Evolutionary conservation across 2,113 vertebrate genomes (phyloP).

Genomic region (Shinisaurus crocodilurus): DNA sequence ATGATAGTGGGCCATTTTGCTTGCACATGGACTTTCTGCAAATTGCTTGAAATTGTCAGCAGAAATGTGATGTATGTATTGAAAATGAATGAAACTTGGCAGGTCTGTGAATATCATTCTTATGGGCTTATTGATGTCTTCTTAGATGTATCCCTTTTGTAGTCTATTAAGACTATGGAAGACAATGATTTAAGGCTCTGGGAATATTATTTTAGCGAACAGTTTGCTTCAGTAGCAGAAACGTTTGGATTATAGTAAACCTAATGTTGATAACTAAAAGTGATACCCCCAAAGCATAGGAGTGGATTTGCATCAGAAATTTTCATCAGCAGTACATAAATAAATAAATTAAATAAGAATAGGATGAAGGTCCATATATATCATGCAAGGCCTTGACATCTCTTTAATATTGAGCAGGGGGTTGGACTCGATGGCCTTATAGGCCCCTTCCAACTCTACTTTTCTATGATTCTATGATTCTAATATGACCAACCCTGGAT

Average conservation of each 20-base stretch:
- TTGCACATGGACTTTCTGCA: constrained; percentile 7
- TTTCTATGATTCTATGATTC: neutral
- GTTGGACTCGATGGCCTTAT: no score
- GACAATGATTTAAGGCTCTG: constrained; percentile 14
- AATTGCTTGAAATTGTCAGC: constrained; percentile 36
- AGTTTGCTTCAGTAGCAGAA: neutral
- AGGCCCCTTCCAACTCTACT: no score
- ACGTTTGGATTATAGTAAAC: neutral
- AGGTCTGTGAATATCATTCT: constrained; percentile 30
- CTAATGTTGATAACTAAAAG: neutral
- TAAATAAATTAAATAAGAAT: neutral
- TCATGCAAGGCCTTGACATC: neutral
- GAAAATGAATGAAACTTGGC: constrained; percentile 39
- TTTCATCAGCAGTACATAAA: neutral
- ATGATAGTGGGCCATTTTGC: constrained; percentile 8
- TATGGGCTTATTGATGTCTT: constrained; percentile 33
- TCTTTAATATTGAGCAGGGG: no score
- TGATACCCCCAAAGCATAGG: neutral
- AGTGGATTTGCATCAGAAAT: neutral
- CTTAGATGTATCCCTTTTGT: constrained; percentile 10
- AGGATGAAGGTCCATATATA: neutral
- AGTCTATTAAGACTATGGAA: constrained; percentile 22
- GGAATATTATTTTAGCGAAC: neutral
- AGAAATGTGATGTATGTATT: constrained; percentile 2
- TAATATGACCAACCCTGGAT: neutral